Evolutionary conservation across 2,113 vertebrate species (phyloP), one percentile per base, ranked within the genome.

Genomic region (Tachysurus vachellii): DNA sequence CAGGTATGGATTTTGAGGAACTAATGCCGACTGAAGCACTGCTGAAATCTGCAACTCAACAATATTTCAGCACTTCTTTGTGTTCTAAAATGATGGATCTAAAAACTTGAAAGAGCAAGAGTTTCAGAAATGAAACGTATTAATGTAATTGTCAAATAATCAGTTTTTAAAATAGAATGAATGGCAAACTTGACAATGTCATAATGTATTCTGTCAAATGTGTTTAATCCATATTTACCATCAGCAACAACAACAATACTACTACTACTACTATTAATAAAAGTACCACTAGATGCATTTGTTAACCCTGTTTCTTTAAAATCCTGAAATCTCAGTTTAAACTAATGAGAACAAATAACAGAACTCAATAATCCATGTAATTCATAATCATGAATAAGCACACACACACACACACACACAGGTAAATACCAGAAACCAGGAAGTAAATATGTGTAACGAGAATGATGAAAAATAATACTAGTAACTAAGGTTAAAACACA

Each of bases 1-100:
- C 36, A 92, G 91, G 90, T 90, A 89, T 85, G 91, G 92, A 90
- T 84, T 61, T 73, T 47, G 31, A 81, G 88, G 87, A 90, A 93
- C 89, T 89, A 92, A 89, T 88, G 82, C 87, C 64, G 44, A 71
- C 31, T 42, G 50, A n/a, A 62, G 14, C 70, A 75, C 88, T 91
- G 88, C 89, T 92, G 91, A 84, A 93, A 94, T 89, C 89, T 53
- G 17, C 86, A 71, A 28, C 21, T 4, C 50, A 54, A 71, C 17
- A 56, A 17, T 61, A 26, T 81, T 61, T 81, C 56, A 61, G 79
- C 79, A 61, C 31, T 80, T 80, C 28, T 57, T 23, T 80, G 77
- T 42, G 31, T 56, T 42, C 12, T 80, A 26, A 80, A 42, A 12
- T 28, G 12, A 28, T 17, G 0, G 17, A 42, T 42, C 16, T 70